phyloP scores from a whole-genome alignment of 1,140 invertebrate genomes.

The Drosophila orosa region DNA sequence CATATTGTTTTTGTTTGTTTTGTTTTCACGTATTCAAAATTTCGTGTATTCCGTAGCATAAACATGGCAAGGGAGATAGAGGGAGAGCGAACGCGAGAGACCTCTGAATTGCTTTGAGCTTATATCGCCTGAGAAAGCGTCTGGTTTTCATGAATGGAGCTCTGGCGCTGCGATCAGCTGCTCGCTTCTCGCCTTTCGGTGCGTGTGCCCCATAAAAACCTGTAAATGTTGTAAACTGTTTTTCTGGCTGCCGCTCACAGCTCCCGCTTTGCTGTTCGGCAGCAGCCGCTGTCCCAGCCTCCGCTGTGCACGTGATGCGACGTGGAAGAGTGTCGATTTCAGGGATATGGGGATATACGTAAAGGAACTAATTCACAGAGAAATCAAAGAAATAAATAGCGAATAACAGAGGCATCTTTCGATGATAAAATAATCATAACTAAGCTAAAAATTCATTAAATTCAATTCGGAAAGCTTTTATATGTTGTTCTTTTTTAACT shows the following conservation, averaged over 20 bases:
- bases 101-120: not conserved
- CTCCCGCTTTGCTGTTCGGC: not conserved
- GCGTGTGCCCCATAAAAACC: constrained; percentile 42
- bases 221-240: constrained; percentile 51
- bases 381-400: no score
- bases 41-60: not conserved
- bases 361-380: no score
- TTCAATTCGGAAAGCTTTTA: no score
- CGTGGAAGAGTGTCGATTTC: not conserved
- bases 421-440: no score
- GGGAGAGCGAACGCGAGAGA: not conserved
- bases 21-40: not conserved
- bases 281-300: not conserved
- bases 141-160: constrained; percentile 39
- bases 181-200: not conserved
- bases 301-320: constrained; percentile 28
- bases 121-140: not conserved
- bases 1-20: no score
- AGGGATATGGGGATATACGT: not conserved
- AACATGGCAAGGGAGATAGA: not conserved
- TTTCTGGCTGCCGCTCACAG: constrained; percentile 8
- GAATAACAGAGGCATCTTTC: no score
- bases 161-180: constrained; percentile 20
- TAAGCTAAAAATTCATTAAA: no score
- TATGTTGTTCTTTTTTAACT: no score